These are phyloP conservation scores for Eilema griseolum DNA, from an alignment of 2,888 invertebrate species.

Conservation along the genomic window DNA sequence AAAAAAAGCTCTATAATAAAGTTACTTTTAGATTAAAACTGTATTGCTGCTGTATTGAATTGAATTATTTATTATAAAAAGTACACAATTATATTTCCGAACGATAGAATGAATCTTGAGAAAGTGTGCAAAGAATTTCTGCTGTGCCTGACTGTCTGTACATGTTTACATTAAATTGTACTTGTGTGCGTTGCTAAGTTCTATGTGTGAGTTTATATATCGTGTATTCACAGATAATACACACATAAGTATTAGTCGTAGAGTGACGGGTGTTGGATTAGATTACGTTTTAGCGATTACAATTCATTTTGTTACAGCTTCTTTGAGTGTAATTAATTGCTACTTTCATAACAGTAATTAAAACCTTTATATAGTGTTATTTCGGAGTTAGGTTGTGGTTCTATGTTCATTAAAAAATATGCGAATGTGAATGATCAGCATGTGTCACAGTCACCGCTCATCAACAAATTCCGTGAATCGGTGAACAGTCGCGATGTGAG, in stretches of 20 bases:
- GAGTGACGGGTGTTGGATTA: constrained; percentile 67
- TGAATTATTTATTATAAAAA: not conserved
- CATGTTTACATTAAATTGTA: constrained; percentile 32
- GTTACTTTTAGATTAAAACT: too few species aligned
- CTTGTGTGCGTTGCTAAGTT: constrained; percentile 34
- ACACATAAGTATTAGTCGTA: constrained; percentile 39
- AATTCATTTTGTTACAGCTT: constrained; percentile 52
- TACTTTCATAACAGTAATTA: constrained; percentile 29
- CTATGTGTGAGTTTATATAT: constrained; percentile 43
- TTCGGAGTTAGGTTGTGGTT: constrained; percentile 58
- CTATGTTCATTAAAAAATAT: constrained; percentile 66
- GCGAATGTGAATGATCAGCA: constrained; percentile 77
- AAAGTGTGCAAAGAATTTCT: constrained; percentile 13
- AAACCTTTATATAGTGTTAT: constrained; percentile 29
- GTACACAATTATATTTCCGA: constrained; percentile 7
- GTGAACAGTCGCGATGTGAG: constrained; percentile 82
- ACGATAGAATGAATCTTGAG: not conserved
- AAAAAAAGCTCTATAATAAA: not conserved
- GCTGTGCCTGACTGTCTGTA: constrained; percentile 5
- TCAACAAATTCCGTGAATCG: constrained; percentile 84
- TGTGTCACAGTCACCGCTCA: constrained; percentile 85
- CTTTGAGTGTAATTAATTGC: constrained; percentile 40
- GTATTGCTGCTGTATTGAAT: too few species aligned
- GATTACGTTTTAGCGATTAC: constrained; percentile 56
- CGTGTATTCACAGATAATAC: not conserved